Evolutionary conservation across 1,140 invertebrate species (phyloP).

Genomic region (Dolichoris vasculosae): DNA sequence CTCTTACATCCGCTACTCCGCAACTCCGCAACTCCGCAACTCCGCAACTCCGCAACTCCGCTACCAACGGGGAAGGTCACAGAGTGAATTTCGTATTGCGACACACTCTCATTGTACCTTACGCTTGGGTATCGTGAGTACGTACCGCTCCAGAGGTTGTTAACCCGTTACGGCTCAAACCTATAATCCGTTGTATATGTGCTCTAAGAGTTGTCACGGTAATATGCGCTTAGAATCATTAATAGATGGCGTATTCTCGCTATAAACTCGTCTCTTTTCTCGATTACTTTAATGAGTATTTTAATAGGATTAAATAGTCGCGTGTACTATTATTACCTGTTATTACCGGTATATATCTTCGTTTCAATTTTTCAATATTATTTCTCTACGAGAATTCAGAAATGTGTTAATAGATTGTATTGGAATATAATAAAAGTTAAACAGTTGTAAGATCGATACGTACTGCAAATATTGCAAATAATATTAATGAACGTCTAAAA

Average conservation of each 20-base stretch:
- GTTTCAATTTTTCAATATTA: too few relatives aligned
- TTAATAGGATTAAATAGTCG: background rate
- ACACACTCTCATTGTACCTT: background rate
- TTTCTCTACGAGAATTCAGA: too few relatives aligned
- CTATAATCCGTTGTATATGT: background rate
- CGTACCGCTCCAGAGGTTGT: background rate
- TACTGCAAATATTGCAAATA: background rate
- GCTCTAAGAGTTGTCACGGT: background rate
- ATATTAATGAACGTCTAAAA: background rate
- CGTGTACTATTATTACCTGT: background rate
- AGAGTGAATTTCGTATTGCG: background rate
- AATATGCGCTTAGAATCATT: background rate
- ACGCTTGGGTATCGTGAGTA: background rate
- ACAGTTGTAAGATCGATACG: too few relatives aligned
- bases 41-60: too few relatives aligned
- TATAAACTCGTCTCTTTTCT: background rate
- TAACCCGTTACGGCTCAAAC: background rate
- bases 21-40: too few relatives aligned
- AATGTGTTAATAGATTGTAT: too few relatives aligned
- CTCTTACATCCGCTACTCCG: background rate
- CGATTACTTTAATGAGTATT: background rate
- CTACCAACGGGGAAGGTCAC: background rate
- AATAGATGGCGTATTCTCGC: background rate
- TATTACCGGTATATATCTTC: too few relatives aligned
- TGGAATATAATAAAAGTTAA: background rate